Percentiles rank a stretch among this genome's conserved stretches.
Evolutionary conservation across 2,888 invertebrate genomes (phyloP).

Genomic region (Platerodrilus igneus): DNA sequence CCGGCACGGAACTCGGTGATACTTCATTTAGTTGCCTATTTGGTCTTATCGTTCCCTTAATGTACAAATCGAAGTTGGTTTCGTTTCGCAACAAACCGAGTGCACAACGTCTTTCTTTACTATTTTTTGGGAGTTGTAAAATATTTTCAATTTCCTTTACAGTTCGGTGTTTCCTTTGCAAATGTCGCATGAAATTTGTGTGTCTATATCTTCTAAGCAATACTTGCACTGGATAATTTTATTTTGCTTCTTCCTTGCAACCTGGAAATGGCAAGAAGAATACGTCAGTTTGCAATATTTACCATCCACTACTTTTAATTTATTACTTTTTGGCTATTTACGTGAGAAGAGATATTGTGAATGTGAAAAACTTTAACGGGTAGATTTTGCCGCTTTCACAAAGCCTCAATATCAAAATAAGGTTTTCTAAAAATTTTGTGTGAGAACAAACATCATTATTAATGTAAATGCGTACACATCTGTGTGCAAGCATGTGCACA

Average conservation of each 20-base stretch:
- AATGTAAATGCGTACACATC: too few species aligned
- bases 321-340: too few species aligned
- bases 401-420: too few species aligned
- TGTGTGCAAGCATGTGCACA: too few species aligned
- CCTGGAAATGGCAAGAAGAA: too few species aligned
- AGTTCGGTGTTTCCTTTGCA: constrained; percentile 8
- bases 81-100: constrained; percentile 2
- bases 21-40: neutral
- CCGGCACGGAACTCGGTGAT: neutral
- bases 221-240: constrained; percentile 3
- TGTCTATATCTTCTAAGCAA: neutral
- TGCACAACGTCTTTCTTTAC: constrained; percentile 2
- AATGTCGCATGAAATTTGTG: constrained; percentile 6
- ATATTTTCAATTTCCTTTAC: constrained; percentile 12
- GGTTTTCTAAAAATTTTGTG: too few species aligned
- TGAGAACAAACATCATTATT: too few species aligned
- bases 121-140: constrained; percentile 12
- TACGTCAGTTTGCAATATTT: too few species aligned
- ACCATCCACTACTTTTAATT: too few species aligned
- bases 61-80: constrained; percentile 1
- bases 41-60: neutral
- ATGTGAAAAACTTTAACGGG: too few species aligned
- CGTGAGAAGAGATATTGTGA: too few species aligned
- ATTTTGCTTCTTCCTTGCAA: neutral
- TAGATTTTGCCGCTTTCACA: too few species aligned